Percentiles rank a stretch among this genome's conserved stretches.
These are phyloP conservation scores for Diglossa cyanea DNA, from an alignment of 2,797 vertebrate species.

Conservation along the genomic window DNA sequence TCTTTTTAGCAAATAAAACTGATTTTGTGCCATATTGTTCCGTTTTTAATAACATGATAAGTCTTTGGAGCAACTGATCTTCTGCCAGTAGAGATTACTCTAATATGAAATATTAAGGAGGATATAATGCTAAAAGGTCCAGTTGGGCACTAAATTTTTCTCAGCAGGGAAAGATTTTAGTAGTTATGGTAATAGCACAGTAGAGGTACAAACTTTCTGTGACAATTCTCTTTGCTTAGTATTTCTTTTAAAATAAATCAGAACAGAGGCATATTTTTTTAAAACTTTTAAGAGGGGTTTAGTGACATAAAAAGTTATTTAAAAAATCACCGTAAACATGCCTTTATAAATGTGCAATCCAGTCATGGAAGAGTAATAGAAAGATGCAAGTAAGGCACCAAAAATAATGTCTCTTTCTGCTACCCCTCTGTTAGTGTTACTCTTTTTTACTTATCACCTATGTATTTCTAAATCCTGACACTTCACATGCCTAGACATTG, in stretches of 20 bases:
- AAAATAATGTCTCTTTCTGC: not conserved
- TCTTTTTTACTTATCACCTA: not conserved
- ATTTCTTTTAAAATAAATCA: not conserved
- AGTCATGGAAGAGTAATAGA: not conserved
- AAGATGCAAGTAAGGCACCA: not conserved
- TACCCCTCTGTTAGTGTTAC: not conserved
- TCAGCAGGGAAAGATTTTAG: not conserved
- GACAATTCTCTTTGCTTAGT: not conserved
- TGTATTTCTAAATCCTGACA: not conserved
- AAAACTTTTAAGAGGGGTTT: not conserved
- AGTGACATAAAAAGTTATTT: not conserved
- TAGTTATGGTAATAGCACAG: not conserved
- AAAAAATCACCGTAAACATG: not conserved
- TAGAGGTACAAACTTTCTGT: not conserved
- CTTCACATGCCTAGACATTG: not conserved
- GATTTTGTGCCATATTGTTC: not conserved
- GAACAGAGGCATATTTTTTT: fast-evolving
- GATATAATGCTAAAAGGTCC: not conserved
- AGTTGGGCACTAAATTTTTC: not conserved
- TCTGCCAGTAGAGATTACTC: not conserved
- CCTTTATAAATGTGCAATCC: not conserved
- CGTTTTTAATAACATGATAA: not conserved
- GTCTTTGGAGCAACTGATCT: not conserved
- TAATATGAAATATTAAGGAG: not conserved
- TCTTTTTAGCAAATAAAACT: not conserved